phyloP scores from a whole-genome alignment of 2,113 vertebrate genomes.

The Theristicus caerulescens region DNA sequence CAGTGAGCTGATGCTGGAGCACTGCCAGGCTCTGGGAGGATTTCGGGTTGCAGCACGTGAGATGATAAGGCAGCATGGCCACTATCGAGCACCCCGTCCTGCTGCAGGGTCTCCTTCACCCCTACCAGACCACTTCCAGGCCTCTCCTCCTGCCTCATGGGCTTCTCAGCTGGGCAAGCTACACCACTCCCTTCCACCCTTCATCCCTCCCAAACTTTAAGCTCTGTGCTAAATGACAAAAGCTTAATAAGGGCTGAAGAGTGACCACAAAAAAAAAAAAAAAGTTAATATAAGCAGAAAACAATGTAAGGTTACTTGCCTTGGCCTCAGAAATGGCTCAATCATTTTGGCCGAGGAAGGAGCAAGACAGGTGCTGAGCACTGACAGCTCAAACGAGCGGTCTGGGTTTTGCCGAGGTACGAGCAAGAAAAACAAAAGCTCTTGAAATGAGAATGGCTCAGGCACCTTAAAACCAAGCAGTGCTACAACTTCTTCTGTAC shows the following conservation, averaged over 20 bases:
- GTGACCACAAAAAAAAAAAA: background rate
- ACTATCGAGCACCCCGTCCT: background rate
- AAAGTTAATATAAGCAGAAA: background rate
- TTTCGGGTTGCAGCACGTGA: background rate
- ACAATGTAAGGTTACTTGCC: background rate
- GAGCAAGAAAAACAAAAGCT: background rate
- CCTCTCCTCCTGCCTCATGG: background rate
- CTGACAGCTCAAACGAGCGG: background rate
- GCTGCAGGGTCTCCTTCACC: background rate
- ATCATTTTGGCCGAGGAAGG: background rate
- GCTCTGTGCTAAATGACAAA: background rate
- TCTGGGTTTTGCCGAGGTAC: background rate
- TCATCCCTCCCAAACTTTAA: background rate
- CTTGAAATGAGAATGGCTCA: background rate
- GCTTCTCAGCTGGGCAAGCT: background rate
- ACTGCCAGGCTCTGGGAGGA: background rate
- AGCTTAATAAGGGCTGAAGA: background rate
- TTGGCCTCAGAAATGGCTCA: background rate
- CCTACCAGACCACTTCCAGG: background rate
- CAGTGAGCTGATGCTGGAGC: background rate
- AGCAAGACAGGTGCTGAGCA: background rate
- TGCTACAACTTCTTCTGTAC: rapidly evolving
- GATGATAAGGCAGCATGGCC: background rate
- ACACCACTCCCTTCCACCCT: background rate
- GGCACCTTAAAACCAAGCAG: background rate